Evolutionary conservation across 2,888 invertebrate species (phyloP).

Genomic region (Esperia sulphurella): DNA sequence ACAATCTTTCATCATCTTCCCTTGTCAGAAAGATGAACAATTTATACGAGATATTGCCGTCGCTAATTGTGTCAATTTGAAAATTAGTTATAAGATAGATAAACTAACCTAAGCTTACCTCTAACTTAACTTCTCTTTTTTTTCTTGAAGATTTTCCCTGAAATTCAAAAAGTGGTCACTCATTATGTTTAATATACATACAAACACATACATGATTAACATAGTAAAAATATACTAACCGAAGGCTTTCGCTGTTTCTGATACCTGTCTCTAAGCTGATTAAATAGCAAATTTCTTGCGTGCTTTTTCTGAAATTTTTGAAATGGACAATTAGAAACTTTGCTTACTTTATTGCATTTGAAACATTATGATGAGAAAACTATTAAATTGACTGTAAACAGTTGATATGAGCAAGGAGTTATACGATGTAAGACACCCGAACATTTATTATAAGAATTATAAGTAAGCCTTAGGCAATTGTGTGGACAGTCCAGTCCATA

Average conservation of each 20-base stretch:
- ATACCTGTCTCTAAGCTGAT: conserved; percentile 12
- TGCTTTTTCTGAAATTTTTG: conserved; percentile 10
- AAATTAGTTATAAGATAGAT: neutral
- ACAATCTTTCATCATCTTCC: neutral
- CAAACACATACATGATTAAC: too few species aligned
- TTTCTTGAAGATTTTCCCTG: conserved; percentile 2
- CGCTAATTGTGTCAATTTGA: neutral
- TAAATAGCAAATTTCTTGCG: conserved; percentile 14
- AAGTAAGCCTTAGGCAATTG: too few species aligned
- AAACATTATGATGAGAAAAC: neutral
- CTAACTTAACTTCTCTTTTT: conserved; percentile 5
- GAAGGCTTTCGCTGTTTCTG: neutral
- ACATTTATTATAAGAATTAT: too few species aligned
- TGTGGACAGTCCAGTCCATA: too few species aligned
- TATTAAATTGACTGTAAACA: neutral
- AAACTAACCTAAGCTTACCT: conserved; percentile 10
- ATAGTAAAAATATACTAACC: neutral
- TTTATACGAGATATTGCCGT: neutral
- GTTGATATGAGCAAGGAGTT: neutral
- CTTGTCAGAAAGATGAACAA: neutral
- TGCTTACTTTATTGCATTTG: too few species aligned
- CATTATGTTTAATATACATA: neutral
- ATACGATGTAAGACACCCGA: too few species aligned
- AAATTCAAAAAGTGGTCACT: neutral
- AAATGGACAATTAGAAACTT: neutral